Evolutionary conservation across 2,888 invertebrate genomes (phyloP).

Genomic region (Trachelus iudaicus): DNA sequence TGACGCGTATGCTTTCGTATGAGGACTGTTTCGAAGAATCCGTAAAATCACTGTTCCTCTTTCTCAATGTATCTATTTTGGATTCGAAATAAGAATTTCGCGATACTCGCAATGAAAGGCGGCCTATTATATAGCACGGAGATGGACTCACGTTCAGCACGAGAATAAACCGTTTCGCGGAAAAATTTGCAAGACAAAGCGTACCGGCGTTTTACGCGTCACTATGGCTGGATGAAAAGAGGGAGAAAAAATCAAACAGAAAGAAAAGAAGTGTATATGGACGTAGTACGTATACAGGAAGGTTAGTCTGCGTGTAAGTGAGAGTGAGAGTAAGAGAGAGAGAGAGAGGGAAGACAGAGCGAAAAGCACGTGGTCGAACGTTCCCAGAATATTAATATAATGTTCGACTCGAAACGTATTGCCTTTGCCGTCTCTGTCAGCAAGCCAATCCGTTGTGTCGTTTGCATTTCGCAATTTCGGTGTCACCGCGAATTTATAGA

Average conservation of each 20-base stretch:
- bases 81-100: neutral
- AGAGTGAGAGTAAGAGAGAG: conserved; percentile 24
- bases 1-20: neutral
- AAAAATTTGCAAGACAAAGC: conserved; percentile 45
- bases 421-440: conserved; percentile 46
- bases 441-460: conserved; percentile 46
- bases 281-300: conserved; percentile 3
- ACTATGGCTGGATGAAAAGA: neutral
- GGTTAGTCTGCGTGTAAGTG: neutral
- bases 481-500: conserved; percentile 18
- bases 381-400: conserved; percentile 54
- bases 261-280: conserved; percentile 21
- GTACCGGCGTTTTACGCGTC: conserved; percentile 20
- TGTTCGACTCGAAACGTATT: conserved; percentile 54
- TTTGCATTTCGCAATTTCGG: conserved; percentile 39
- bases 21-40: neutral
- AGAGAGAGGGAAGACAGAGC: conserved; percentile 12
- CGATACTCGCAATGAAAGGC: neutral
- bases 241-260: neutral
- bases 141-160: neutral
- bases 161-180: conserved; percentile 27
- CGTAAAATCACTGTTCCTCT: neutral
- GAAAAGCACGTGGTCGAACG: conserved; percentile 37
- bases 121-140: neutral
- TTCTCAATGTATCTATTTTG: neutral